A percentile compares a stretch with the other conserved stretches of the same genome.
Conservation (phyloP, 2,113 vertebrate species). For the Herpetotheres cachinnans region DNA sequence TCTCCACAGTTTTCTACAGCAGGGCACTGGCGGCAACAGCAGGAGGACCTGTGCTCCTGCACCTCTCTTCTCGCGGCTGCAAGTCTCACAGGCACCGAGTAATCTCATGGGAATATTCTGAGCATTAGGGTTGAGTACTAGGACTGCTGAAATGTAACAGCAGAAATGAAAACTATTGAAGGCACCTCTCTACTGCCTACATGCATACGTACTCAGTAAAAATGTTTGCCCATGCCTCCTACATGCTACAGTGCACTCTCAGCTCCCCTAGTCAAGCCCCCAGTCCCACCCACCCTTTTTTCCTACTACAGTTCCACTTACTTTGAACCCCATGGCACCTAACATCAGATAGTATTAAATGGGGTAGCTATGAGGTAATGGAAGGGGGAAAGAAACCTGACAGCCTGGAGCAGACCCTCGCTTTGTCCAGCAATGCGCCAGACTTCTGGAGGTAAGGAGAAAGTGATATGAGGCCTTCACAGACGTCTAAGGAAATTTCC, state of each 20-base stretch:
- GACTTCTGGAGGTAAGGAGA: neutral
- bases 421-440: neutral
- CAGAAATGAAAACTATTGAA: neutral
- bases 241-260: neutral
- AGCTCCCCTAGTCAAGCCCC: neutral
- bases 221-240: neutral
- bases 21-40: neutral
- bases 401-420: neutral
- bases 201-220: neutral
- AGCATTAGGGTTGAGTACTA: neutral
- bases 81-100: neutral
- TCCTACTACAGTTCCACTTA: neutral
- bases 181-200: neutral
- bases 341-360: neutral
- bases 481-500: neutral
- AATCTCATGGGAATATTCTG: neutral
- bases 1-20: neutral
- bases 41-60: neutral
- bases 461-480: neutral
- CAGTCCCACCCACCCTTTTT: neutral
- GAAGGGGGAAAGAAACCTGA: neutral
- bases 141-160: neutral
- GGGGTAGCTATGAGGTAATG: neutral
- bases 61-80: neutral
- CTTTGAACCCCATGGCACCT: rapidly evolving